A percentile compares a stretch with the other conserved stretches of the same genome.
phyloP scores from a whole-genome alignment of 2,888 invertebrate species.

The Eupithecia vulgata region DNA sequence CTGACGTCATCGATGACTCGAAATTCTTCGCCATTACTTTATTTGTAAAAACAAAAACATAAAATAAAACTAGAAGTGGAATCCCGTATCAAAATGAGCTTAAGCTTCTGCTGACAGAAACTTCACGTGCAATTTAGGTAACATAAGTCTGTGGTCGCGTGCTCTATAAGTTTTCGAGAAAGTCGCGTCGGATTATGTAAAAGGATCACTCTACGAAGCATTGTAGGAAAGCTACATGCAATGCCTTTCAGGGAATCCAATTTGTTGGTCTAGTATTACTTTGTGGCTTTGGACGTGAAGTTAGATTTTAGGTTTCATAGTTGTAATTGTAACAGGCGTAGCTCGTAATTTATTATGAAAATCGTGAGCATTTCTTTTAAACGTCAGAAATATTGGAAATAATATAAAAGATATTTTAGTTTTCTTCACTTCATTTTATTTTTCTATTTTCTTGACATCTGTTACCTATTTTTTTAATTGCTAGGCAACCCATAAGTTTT shows the following conservation, averaged over 20 bases:
- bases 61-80: not conserved
- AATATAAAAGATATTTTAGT: too few species aligned
- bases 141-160: not conserved
- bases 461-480: too few species aligned
- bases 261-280: conserved; percentile 19
- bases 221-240: conserved; percentile 27
- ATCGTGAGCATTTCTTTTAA: not conserved
- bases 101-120: not conserved
- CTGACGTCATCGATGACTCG: not conserved
- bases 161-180: not conserved
- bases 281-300: conserved; percentile 6
- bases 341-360: not conserved
- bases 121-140: not conserved
- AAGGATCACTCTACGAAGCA: not conserved
- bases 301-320: conserved; percentile 5
- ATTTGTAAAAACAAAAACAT: not conserved
- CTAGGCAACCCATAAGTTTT: too few species aligned
- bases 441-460: too few species aligned
- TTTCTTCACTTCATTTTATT: too few species aligned
- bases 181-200: conserved; percentile 8
- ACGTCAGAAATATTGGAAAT: not conserved
- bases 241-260: conserved; percentile 38
- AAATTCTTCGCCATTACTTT: not conserved
- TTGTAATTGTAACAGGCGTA: conserved; percentile 5
- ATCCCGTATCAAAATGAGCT: not conserved